Percentiles rank a stretch among this genome's conserved stretches.
Conservation (phyloP, 2,113 vertebrate species). For the Oenanthe melanoleuca region DNA sequence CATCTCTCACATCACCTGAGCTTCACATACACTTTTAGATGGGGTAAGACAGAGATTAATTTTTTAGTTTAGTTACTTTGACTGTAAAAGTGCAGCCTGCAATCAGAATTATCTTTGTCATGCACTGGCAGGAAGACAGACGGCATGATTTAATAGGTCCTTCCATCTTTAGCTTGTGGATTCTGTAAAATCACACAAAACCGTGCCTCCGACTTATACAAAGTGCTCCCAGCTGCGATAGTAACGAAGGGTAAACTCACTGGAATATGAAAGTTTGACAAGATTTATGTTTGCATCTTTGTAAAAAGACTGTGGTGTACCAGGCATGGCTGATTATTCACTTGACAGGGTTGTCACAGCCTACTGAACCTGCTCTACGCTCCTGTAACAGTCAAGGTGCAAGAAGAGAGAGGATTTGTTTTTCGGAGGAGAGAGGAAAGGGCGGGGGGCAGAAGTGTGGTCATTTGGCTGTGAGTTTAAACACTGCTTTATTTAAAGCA, state of each 20-base stretch:
- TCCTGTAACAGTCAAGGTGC: not conserved
- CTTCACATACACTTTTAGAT: not conserved
- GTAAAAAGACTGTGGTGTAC: conserved; percentile 56
- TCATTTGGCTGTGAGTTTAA: not conserved
- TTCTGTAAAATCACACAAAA: conserved; percentile 29
- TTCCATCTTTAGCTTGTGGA: conserved; percentile 56
- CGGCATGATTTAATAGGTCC: conserved; percentile 52
- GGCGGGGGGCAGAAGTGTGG: not conserved
- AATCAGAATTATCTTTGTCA: conserved; percentile 56
- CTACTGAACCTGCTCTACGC: conserved; percentile 45
- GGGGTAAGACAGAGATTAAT: conserved; percentile 19
- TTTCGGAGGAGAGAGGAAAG: not conserved
- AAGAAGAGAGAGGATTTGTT: not conserved
- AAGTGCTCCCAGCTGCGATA: conserved; percentile 62
- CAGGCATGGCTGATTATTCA: conserved; percentile 70
- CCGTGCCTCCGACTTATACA: not conserved
- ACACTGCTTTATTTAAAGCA: not conserved
- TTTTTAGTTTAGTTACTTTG: conserved; percentile 46
- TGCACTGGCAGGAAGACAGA: conserved; percentile 58
- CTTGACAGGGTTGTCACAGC: conserved; percentile 65
- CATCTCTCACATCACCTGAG: rapidly evolving
- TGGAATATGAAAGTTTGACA: conserved; percentile 66
- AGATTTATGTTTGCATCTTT: conserved; percentile 71
- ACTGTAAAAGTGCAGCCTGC: conserved; percentile 43
- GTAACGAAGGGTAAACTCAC: conserved; percentile 65